phyloP scores from a whole-genome alignment of 2,113 vertebrate species.

The Pelusios castaneus region DNA sequence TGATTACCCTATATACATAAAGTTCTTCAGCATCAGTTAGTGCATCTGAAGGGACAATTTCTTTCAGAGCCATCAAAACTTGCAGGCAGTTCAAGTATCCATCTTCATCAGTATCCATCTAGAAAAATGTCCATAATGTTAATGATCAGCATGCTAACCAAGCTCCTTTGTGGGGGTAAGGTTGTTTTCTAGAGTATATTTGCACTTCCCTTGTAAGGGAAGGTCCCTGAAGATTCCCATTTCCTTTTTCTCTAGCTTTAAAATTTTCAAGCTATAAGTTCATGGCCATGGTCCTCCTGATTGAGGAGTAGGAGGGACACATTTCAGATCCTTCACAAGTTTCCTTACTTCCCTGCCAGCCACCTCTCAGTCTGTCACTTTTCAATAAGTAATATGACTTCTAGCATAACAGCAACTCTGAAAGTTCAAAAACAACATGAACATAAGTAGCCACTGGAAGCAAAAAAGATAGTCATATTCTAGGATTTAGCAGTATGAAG shows the following conservation, averaged over 20 bases:
- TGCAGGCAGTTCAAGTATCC: constrained; percentile 79
- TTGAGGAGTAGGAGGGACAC: not conserved
- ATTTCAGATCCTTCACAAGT: not conserved
- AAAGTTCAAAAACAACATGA: not conserved
- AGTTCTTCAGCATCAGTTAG: constrained; percentile 82
- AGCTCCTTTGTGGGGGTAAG: fast-evolving
- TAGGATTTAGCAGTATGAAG: not conserved
- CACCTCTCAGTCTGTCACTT: not conserved
- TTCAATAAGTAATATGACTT: not conserved
- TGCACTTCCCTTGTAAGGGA: constrained; percentile 9
- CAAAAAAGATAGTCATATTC: not conserved
- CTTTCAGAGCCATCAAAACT: constrained; percentile 78
- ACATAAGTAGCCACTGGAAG: not conserved
- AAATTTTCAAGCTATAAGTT: not conserved
- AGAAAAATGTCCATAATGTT: constrained; percentile 9
- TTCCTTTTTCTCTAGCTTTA: not conserved
- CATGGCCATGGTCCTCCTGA: not conserved
- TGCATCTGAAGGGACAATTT: constrained; percentile 72
- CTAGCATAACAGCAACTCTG: fast-evolving
- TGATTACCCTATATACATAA: constrained; percentile 78
- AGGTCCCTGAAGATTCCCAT: constrained; percentile 1
- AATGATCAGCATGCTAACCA: constrained; percentile 12
- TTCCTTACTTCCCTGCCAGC: not conserved
- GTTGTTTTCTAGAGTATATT: not conserved
- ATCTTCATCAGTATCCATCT: constrained; percentile 77